Evolutionary conservation across 2,888 invertebrate species (phyloP), one percentile per base, ranked within the genome.

Genomic region (Leptopilina myrica): DNA sequence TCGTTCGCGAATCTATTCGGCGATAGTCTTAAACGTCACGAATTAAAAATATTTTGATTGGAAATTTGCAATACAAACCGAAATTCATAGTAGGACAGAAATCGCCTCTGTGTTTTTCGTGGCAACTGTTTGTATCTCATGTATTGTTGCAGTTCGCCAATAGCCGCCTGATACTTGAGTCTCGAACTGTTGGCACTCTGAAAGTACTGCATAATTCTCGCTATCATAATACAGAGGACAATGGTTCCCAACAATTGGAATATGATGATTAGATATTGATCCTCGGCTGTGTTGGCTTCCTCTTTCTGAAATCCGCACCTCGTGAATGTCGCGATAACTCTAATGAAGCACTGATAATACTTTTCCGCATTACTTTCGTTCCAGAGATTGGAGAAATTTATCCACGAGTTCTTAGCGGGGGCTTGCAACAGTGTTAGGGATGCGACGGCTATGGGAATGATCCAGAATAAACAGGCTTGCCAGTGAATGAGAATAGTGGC

Each of bases 91-190:
- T 89, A 92, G 5, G 84, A 81, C 6, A 88, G 79, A 78, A 90
- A 88, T 3, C 91, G 87, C 2, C 80, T 80, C 46, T 90, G 91
- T 0, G 87, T 87, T 3, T 86, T 79, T 9, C 82, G 81, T 0
- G 89, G 87, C 6, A 92, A 78, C 75, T 91, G 89, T 53, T 88
- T 91, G 81, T 89, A 87, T 26, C 86, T 86, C 90, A 92, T 90
- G 81, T 91, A 90, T 14, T 90, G 87, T 4, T 85, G 86, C 5
- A 92, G 77, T 46, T 90, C 88, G 3, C 87, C 88, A 1, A 88
- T 84, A 6, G 88, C 86, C 1, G 87, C 81, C 69, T 90, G 89
- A 65, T 90, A 92, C 67, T 87, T 89, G 0, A 90, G 83, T 14
- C 86, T 88, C 4, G 91, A 90, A 9, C 89, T 89, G 49, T 87